Percentiles rank a stretch among this genome's conserved stretches.
These are phyloP conservation scores for Glomeris maerens DNA, from an alignment of 1,140 invertebrate species.

Conservation along the genomic window DNA sequence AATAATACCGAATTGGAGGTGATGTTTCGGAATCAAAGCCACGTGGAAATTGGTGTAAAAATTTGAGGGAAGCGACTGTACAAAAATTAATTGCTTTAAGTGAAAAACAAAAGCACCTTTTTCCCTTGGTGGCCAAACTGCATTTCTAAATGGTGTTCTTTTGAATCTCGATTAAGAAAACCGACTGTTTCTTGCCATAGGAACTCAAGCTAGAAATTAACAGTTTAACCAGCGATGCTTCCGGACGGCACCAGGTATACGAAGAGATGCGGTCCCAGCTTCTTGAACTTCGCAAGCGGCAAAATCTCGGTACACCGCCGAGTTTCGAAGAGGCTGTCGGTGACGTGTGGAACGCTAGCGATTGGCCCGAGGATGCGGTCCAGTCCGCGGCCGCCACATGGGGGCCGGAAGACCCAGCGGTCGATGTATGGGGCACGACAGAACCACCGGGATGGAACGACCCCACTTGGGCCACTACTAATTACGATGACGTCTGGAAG, in stretches of 20 bases:
- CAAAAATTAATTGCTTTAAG: too few species aligned
- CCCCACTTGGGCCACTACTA: too few species aligned
- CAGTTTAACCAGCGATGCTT: conserved; percentile 1
- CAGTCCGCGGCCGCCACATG: conserved; percentile 20
- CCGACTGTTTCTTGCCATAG: conserved; percentile 13
- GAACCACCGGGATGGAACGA: conserved; percentile 6
- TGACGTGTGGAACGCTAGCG: conserved; percentile 3
- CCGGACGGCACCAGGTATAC: too few species aligned
- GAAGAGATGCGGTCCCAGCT: too few species aligned
- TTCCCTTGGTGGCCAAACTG: too few species aligned
- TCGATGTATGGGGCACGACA: conserved; percentile 20
- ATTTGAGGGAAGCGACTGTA: too few species aligned
- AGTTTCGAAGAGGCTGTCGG: conserved; percentile 8
- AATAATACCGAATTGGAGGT: conserved; percentile 55
- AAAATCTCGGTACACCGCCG: conserved; percentile 12
- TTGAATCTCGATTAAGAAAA: too few species aligned
- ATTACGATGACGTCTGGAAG: conserved; percentile 28
- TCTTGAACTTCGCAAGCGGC: too few species aligned
- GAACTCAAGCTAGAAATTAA: conserved; percentile 15
- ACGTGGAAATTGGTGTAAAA: too few species aligned
- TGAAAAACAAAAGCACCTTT: too few species aligned
- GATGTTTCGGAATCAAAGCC: too few species aligned
- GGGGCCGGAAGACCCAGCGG: conserved; percentile 24
- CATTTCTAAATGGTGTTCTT: too few species aligned
- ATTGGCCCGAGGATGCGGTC: conserved; percentile 21